Conservation (phyloP, 2,888 invertebrate genomes). For the Acronicta alni region DNA sequence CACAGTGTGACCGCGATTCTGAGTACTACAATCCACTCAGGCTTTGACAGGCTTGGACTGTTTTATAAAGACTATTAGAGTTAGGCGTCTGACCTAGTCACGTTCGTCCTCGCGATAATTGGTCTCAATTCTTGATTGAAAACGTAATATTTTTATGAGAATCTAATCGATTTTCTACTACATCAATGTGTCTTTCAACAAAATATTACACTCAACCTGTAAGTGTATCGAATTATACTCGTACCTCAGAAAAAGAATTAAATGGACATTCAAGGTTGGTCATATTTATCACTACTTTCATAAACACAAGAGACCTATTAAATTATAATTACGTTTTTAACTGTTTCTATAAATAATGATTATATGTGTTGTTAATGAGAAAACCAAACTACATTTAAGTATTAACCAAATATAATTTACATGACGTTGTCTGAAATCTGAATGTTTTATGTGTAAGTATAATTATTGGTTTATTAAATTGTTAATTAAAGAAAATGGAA, state of each 20-base stretch:
- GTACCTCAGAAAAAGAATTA: too few relatives aligned
- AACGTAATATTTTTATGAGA: neutral
- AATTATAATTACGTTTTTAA: neutral
- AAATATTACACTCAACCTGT: neutral
- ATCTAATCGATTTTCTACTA: neutral
- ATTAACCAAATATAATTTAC: neutral
- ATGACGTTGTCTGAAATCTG: constrained; percentile 6
- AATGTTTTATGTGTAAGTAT: neutral
- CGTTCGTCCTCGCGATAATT: neutral
- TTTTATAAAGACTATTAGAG: neutral
- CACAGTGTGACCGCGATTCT: constrained; percentile 38
- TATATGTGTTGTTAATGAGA: neutral
- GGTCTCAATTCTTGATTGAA: neutral
- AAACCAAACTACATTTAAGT: neutral
- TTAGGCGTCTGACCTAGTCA: neutral
- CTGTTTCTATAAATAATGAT: neutral
- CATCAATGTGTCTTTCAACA: neutral
- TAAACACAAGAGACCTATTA: neutral
- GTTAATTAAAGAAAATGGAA: constrained; percentile 12
- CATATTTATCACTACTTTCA: neutral
- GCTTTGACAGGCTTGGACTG: neutral
- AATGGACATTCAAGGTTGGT: too few relatives aligned
- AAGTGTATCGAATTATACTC: too few relatives aligned
- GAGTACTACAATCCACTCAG: constrained; percentile 24
- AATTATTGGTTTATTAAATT: constrained; percentile 2